Conservation (phyloP, 2,113 vertebrate genomes). For the Pipra filicauda region DNA sequence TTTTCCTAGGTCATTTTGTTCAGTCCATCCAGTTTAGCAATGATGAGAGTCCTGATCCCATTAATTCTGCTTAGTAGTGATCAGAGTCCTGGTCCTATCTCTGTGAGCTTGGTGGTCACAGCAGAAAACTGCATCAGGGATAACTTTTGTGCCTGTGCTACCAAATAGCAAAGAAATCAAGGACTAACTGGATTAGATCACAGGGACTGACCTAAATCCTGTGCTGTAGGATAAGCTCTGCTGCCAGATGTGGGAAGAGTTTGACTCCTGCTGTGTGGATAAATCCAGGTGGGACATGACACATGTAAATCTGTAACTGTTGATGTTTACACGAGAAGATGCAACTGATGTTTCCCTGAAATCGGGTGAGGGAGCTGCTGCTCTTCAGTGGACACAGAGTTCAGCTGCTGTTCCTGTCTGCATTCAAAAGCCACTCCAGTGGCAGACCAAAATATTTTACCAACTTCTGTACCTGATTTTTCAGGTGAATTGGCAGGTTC, state of each 20-base stretch:
- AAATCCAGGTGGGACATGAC: not conserved
- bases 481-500: not conserved
- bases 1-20: not conserved
- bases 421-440: not conserved
- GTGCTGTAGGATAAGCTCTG: not conserved
- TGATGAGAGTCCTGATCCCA: not conserved
- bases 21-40: not conserved
- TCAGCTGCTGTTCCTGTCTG: not conserved
- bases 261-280: not conserved
- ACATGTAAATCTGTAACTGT: not conserved
- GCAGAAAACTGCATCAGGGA: not conserved
- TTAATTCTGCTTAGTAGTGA: not conserved
- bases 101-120: not conserved
- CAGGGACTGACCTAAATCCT: not conserved
- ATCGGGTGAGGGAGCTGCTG: not conserved
- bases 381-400: not conserved
- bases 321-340: not conserved
- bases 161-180: not conserved
- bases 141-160: not conserved
- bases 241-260: not conserved
- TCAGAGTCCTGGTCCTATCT: not conserved
- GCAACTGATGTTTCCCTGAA: not conserved
- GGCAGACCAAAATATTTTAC: not conserved
- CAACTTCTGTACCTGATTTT: not conserved
- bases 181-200: not conserved